A percentile compares a stretch with the other conserved stretches of the same genome.
These are phyloP conservation scores for Barbus barbus DNA, from an alignment of 2,113 vertebrate genomes.

Conservation along the genomic window DNA sequence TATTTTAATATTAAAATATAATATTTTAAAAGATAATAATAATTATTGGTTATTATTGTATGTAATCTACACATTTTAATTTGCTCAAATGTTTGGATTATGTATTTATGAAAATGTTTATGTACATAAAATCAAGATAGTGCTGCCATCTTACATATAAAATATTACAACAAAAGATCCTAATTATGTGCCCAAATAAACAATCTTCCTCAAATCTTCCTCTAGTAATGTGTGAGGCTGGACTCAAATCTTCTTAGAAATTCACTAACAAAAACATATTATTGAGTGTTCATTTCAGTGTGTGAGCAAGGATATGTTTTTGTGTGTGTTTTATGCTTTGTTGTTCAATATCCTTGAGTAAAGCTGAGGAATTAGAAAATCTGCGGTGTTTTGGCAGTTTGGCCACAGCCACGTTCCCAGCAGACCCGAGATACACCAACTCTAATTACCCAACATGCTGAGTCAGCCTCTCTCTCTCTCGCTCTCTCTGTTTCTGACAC, in stretches of 20 bases:
- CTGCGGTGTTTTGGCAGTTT: slow-evolving; percentile 34
- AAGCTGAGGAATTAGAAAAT: slow-evolving; percentile 6
- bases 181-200: neutral
- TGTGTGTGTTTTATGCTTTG: slow-evolving; percentile 8
- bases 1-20: too few relatives aligned
- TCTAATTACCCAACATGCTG: slow-evolving; percentile 32
- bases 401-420: slow-evolving; percentile 30
- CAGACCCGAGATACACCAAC: slow-evolving; percentile 22
- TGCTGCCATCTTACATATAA: neutral
- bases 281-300: neutral
- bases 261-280: neutral
- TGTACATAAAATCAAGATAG: too few relatives aligned
- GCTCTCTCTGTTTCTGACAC: neutral
- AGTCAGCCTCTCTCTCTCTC: slow-evolving; percentile 24
- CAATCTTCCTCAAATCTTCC: neutral
- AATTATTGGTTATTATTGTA: neutral
- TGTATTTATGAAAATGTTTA: too few relatives aligned
- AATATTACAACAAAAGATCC: neutral
- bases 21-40: too few relatives aligned
- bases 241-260: neutral
- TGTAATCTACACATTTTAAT: neutral
- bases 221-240: neutral
- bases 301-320: neutral
- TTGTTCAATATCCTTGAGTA: slow-evolving; percentile 16
- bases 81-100: neutral